Evolutionary conservation across 2,888 invertebrate genomes (phyloP), one percentile per base, ranked within the genome.

Genomic region (Ectemnius cavifrons): DNA sequence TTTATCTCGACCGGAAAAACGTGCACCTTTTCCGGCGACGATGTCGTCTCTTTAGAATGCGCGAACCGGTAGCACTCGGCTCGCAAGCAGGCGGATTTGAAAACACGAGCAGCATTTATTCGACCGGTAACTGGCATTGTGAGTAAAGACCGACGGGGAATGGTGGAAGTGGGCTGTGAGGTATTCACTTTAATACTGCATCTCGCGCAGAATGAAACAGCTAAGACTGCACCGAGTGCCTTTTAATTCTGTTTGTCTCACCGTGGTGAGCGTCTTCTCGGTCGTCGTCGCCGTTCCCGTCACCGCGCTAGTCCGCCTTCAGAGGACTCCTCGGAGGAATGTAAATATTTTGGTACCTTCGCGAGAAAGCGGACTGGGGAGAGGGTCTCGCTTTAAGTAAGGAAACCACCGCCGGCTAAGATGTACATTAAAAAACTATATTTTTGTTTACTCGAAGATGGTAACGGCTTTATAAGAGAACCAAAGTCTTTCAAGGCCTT

Each of bases 211-310:
- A 63, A 68, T 67, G 59, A 75, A 73, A 71, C 65, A 62, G 58
- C 71, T 73, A 71, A 71, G 71, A 71, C 73, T 68, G 62, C 56
- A 69, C 67, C 75, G 82, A 81, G 83, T 81, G 82, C 76, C 80
- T 82, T 80, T 81, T 83, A 82, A 83, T 83, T 77, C 76, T 83
- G 78, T 82, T 80, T 81, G 81, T 80, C 73, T 78, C 75, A 62
- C 16, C 52, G 37, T 37, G 37, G 37, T 11, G 37, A 37, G 8
- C 37, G 37, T 37, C 37, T 37, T 37, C 37, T 2, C 8, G 23
- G 23, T 23, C 23, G 23, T 23, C 23, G 23, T 23, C 23, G 23
- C 23, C 2, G 23, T 23, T 23, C 23, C 23, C 59, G 20, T 61
- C 27, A 52, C 18, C 65, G 61, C 71, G 64, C 62, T 62, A 64